A percentile compares a stretch with the other conserved stretches of the same genome.
Evolutionary conservation across 2,113 vertebrate genomes (phyloP).

Genomic region (Hippocampus barbouri): DNA sequence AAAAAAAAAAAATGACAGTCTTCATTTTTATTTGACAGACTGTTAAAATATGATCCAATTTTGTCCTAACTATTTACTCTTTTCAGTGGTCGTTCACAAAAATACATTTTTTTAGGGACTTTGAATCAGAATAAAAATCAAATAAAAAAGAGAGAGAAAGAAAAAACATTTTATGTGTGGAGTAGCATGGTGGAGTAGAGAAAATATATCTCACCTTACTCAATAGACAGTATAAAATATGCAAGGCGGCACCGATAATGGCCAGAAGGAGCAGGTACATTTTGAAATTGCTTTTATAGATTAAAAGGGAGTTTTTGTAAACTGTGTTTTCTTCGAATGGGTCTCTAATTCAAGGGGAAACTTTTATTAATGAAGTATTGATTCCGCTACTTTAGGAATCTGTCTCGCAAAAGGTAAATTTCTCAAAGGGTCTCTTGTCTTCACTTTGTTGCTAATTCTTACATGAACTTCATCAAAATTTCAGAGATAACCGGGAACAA

Average conservation of each 20-base stretch:
- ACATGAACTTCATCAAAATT: too few species aligned
- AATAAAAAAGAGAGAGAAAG: too few species aligned
- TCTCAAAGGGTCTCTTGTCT: neutral
- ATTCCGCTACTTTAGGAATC: neutral
- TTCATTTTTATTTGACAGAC: too few species aligned
- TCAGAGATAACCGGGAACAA: too few species aligned
- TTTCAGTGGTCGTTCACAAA: neutral
- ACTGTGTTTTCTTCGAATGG: neutral
- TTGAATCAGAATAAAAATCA: too few species aligned
- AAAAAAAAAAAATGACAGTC: too few species aligned
- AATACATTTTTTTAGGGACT: neutral
- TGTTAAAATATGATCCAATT: too few species aligned
- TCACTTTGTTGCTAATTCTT: too few species aligned
- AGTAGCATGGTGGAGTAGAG: neutral
- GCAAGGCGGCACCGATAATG: conserved; percentile 40
- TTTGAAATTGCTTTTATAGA: conserved; percentile 13
- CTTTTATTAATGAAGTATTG: neutral
- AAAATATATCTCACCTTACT: neutral
- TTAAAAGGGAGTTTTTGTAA: neutral
- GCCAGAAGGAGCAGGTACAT: conserved; percentile 27
- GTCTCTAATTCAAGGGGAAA: neutral
- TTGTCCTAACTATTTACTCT: too few species aligned
- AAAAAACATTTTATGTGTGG: too few species aligned
- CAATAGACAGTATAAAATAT: conserved; percentile 5
- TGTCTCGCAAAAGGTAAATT: neutral